Conservation (phyloP, 2,888 invertebrate genomes). For the Flabesymbios commensalis region DNA sequence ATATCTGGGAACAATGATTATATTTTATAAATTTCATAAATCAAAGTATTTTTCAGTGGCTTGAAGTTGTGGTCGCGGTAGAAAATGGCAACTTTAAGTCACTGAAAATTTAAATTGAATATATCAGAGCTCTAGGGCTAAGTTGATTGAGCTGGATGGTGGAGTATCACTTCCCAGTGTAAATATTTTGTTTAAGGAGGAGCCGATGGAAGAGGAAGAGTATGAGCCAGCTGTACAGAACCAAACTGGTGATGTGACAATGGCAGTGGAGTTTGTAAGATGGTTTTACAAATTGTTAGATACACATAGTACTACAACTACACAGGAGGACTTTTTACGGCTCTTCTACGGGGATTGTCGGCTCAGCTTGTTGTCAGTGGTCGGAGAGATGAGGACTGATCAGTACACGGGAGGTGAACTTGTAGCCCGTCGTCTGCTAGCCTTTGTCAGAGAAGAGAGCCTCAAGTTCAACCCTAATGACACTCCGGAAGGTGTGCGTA, state of each 20-base stretch:
- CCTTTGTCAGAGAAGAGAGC: slow-evolving; percentile 41
- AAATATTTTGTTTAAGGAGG: no score
- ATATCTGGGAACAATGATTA: no score
- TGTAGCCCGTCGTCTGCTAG: slow-evolving; percentile 39
- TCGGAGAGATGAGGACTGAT: slow-evolving; percentile 28
- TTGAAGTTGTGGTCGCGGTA: no score
- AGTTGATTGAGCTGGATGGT: no score
- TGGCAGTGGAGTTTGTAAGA: slow-evolving; percentile 45
- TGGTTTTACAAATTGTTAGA: slow-evolving; percentile 55
- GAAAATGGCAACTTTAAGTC: no score
- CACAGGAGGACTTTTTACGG: slow-evolving; percentile 45
- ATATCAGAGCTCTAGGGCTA: no score
- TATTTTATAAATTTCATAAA: no score
- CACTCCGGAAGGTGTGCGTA: slow-evolving; percentile 66
- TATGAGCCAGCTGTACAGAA: no score
- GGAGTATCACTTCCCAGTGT: no score
- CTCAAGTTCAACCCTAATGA: slow-evolving; percentile 69
- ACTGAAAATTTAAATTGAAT: no score
- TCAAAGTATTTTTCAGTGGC: no score
- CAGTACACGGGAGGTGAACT: slow-evolving; percentile 34
- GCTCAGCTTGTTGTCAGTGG: slow-evolving; percentile 33
- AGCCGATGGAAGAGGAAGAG: no score
- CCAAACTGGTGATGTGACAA: slow-evolving; percentile 33
- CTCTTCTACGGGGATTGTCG: slow-evolving; percentile 51
- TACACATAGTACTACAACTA: slow-evolving; percentile 39